phyloP scores from a whole-genome alignment of 1,140 invertebrate species.

The Lucilia sericata region DNA sequence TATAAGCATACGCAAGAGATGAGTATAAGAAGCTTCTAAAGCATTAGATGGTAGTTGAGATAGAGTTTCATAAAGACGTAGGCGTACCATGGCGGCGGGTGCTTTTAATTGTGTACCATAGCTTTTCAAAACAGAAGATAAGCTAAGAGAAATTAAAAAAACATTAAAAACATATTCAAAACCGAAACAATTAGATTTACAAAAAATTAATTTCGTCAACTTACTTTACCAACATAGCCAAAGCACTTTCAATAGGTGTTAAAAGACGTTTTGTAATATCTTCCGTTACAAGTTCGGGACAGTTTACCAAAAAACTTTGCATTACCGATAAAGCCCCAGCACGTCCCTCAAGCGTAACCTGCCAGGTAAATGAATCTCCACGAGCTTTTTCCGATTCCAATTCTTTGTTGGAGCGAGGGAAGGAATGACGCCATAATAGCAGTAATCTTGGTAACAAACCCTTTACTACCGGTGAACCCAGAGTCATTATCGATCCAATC shows the following conservation, averaged over 20 bases:
- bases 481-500: conserved; percentile 95
- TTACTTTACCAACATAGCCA: conserved; percentile 95
- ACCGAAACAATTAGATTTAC: neutral
- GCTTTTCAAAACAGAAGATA: conserved; percentile 87
- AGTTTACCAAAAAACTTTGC: conserved; percentile 92
- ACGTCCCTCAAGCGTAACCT: conserved; percentile 95
- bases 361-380: conserved; percentile 99
- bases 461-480: conserved; percentile 93
- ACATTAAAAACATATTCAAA: conserved; percentile 46
- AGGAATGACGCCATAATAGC: conserved; percentile 96
- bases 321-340: conserved; percentile 96
- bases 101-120: conserved; percentile 95
- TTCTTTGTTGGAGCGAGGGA: conserved; percentile 95
- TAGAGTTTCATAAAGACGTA: conserved; percentile 92
- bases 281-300: conserved; percentile 90
- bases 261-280: conserved; percentile 90
- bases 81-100: conserved; percentile 89
- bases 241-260: conserved; percentile 92
- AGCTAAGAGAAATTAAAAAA: conserved; percentile 69
- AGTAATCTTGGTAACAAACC: conserved; percentile 92
- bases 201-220: conserved; percentile 53
- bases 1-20: conserved; percentile 91
- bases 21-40: conserved; percentile 88
- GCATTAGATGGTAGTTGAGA: conserved; percentile 84
- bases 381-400: conserved; percentile 96